A percentile compares a stretch with the other conserved stretches of the same genome.
Conservation (phyloP, 2,797 vertebrate species). For the Pseudochaenichthys georgianus region DNA sequence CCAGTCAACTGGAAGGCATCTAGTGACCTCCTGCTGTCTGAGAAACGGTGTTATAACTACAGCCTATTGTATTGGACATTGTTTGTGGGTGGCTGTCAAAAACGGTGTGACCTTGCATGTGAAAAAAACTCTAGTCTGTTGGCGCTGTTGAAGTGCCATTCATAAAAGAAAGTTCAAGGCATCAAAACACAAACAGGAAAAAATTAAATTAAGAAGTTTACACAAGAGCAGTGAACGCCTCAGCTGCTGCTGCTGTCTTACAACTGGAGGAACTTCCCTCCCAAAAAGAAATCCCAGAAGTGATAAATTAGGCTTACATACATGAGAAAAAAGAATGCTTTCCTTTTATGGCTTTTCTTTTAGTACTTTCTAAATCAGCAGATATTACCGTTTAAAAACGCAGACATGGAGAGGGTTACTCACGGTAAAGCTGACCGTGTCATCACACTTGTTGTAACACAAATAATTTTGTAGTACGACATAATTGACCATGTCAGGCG, state of each 20-base stretch:
- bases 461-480: conserved; percentile 15
- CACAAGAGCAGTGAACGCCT: conserved; percentile 16
- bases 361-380: conserved; percentile 43
- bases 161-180: conserved; percentile 34
- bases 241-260: conserved; percentile 20
- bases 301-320: conserved; percentile 35
- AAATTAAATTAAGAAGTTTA: conserved; percentile 18
- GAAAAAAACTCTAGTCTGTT: conserved; percentile 33
- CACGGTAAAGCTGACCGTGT: conserved; percentile 8
- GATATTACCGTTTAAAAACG: conserved; percentile 14
- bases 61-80: conserved; percentile 59
- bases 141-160: conserved; percentile 21
- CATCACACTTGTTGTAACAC: conserved; percentile 23
- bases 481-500: conserved; percentile 27
- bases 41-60: conserved; percentile 32
- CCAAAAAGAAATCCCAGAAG: conserved; percentile 19
- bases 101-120: conserved; percentile 28
- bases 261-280: not conserved
- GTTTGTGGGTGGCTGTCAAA: conserved; percentile 62
- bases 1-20: conserved; percentile 55
- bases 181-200: conserved; percentile 54
- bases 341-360: conserved; percentile 37
- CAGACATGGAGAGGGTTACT: conserved; percentile 10
- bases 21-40: conserved; percentile 43
- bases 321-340: conserved; percentile 28